phyloP scores from a whole-genome alignment of 2,888 invertebrate species.

The Thera obeliscata region DNA sequence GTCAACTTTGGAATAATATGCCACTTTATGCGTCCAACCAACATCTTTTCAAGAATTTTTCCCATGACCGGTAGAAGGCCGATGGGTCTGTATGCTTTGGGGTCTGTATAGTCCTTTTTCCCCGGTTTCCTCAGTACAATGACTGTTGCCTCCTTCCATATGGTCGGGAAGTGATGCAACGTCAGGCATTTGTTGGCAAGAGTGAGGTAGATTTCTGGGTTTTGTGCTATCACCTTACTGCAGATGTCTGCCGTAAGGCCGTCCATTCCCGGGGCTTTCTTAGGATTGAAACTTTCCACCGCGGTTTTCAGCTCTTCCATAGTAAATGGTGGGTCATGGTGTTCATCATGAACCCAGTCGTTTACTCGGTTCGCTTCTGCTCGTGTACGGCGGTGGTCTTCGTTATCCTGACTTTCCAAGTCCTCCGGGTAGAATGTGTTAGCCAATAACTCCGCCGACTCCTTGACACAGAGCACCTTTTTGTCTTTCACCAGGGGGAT shows the following conservation, averaged over 20 bases:
- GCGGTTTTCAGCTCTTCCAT: slow-evolving; percentile 21
- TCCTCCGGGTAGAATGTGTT: slow-evolving; percentile 29
- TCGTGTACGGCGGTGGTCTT: slow-evolving; percentile 18
- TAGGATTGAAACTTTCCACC: slow-evolving; percentile 28
- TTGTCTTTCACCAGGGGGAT: not conserved
- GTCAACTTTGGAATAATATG: slow-evolving; percentile 10
- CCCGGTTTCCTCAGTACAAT: slow-evolving; percentile 7
- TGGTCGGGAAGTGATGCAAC: slow-evolving; percentile 4
- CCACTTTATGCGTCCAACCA: slow-evolving; percentile 7
- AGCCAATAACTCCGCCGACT: slow-evolving; percentile 18
- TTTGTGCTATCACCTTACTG: not conserved
- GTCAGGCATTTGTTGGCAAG: slow-evolving; percentile 3
- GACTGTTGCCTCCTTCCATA: slow-evolving; percentile 22
- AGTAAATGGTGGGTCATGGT: slow-evolving; percentile 22
- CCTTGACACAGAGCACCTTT: not conserved
- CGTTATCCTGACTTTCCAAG: slow-evolving; percentile 1
- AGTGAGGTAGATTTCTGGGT: not conserved
- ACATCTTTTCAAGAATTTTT: slow-evolving; percentile 27
- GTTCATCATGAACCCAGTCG: not conserved
- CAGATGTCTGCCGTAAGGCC: slow-evolving; percentile 13
- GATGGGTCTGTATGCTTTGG: slow-evolving; percentile 41
- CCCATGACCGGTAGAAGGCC: slow-evolving; percentile 41
- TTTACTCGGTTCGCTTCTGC: slow-evolving; percentile 12
- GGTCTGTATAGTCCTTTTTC: slow-evolving; percentile 14
- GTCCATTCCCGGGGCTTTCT: slow-evolving; percentile 35